Conservation (phyloP, 2,888 invertebrate genomes). For the Tachina lurida region DNA sequence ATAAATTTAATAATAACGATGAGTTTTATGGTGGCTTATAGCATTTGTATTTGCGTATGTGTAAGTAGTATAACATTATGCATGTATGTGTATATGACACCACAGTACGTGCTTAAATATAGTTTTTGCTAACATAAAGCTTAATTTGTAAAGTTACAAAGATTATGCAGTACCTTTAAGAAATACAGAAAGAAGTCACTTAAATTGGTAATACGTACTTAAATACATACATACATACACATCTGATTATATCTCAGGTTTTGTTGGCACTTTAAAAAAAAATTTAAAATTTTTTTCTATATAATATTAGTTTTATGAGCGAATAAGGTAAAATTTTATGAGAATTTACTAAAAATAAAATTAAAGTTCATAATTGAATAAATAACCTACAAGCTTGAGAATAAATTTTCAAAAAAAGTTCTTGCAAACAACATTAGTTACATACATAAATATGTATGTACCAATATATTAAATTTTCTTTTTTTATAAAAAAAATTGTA, state of each 20-base stretch:
- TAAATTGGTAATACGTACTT: not conserved
- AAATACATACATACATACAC: not conserved
- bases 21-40: constrained; percentile 43
- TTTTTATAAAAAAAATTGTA: too few species aligned
- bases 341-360: too few species aligned
- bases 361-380: too few species aligned
- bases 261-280: too few species aligned
- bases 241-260: not conserved
- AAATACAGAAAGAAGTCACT: not conserved
- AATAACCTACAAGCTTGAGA: too few species aligned
- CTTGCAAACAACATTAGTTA: too few species aligned
- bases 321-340: too few species aligned
- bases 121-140: constrained; percentile 15
- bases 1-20: constrained; percentile 62
- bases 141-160: constrained; percentile 32
- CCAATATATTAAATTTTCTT: too few species aligned
- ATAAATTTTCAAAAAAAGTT: too few species aligned
- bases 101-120: constrained; percentile 46
- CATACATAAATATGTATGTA: too few species aligned
- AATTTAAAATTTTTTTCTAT: too few species aligned
- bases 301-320: too few species aligned
- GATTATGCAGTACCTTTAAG: not conserved
- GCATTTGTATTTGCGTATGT: not conserved
- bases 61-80: not conserved
- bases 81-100: not conserved